These are phyloP conservation scores for Neomorphus geoffroyi DNA, from an alignment of 2,797 vertebrate species.

Conservation along the genomic window DNA sequence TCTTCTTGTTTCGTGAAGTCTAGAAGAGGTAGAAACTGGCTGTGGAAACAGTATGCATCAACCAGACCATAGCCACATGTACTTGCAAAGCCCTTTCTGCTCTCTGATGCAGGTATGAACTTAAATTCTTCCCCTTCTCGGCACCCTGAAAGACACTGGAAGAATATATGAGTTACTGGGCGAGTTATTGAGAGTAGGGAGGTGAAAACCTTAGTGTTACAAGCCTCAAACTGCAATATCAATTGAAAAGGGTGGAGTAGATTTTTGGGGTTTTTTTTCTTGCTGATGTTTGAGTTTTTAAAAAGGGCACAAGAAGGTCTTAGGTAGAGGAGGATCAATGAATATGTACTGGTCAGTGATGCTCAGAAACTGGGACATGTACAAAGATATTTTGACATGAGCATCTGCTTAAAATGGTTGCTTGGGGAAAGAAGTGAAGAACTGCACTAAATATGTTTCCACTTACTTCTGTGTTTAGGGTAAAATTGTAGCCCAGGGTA, in stretches of 20 bases:
- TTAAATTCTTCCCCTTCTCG: background rate
- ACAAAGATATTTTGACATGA: background rate
- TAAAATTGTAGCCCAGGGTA: constrained; percentile 97
- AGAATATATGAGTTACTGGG: background rate
- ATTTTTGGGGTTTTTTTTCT: background rate
- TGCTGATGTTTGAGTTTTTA: background rate
- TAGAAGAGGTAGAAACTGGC: background rate
- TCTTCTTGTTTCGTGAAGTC: background rate
- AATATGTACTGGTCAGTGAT: background rate
- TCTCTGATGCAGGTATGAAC: background rate
- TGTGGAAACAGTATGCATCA: background rate
- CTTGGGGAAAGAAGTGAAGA: background rate
- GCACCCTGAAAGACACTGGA: background rate
- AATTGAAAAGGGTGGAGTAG: background rate
- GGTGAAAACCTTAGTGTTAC: background rate
- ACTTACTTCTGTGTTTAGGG: constrained; percentile 79
- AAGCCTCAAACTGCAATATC: background rate
- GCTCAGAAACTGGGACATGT: background rate
- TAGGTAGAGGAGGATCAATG: background rate
- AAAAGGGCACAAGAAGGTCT: background rate
- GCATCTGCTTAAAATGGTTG: background rate
- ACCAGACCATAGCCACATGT: background rate
- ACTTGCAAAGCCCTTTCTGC: background rate
- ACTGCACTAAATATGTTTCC: background rate
- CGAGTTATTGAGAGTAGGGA: background rate